phyloP scores from a whole-genome alignment of 2,888 invertebrate species.

The Bruchidius siliquastri region DNA sequence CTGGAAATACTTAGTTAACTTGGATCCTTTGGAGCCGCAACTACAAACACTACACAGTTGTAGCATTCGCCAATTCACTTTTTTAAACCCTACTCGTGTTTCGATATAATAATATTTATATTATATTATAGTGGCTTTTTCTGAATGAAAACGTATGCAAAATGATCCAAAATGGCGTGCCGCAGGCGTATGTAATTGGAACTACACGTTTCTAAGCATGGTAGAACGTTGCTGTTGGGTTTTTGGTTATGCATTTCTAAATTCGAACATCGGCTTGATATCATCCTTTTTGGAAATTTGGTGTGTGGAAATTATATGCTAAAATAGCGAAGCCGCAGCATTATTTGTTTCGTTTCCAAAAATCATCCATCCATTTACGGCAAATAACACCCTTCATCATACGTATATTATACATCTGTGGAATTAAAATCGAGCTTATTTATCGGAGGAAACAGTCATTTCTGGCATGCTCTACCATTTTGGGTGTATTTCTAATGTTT shows the following conservation, averaged over 20 bases:
- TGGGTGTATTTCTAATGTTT: conserved; percentile 42
- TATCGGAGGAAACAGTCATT: not conserved
- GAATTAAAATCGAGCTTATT: not conserved
- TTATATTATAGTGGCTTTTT: not conserved
- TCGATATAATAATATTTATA: no score
- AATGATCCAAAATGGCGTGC: conserved; percentile 19
- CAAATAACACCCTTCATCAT: not conserved
- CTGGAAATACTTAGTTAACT: no score
- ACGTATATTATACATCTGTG: not conserved
- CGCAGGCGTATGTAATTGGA: conserved; percentile 51
- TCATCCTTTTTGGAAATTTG: not conserved
- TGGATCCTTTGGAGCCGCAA: no score
- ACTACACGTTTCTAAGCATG: conserved; percentile 54
- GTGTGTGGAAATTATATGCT: no score
- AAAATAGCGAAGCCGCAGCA: not conserved
- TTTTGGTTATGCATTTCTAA: conserved; percentile 7
- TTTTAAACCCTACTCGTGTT: no score
- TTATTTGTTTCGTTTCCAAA: not conserved
- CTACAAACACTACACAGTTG: no score
- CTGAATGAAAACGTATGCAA: not conserved
- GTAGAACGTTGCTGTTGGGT: conserved; percentile 45
- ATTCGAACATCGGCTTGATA: not conserved
- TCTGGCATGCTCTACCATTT: conserved; percentile 28
- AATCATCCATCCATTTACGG: not conserved
- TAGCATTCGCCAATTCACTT: no score